Evolutionary conservation across 1,140 invertebrate species (phyloP), one percentile per base, ranked within the genome.

Genomic region (Planococcus citri): DNA sequence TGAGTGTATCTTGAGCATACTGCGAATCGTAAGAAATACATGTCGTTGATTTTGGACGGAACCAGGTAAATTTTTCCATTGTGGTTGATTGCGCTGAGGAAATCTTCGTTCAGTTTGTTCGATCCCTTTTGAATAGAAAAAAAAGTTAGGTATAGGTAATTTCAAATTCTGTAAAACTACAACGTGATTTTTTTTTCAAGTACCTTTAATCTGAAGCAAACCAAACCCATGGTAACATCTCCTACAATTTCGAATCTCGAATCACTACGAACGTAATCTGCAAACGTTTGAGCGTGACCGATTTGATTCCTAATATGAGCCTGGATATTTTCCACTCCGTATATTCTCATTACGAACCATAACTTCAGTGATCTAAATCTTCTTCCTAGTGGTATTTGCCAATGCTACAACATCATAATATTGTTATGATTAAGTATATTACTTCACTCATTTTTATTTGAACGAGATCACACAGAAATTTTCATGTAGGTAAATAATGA

Each of bases 311-410:
- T 80, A 68, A 98, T 96, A 75, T 88, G 85, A n/a, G 86, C 85
- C 77, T 95, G 92, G 0, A 98, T 80, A 75, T 93, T 92, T 73
- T 92, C 86, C 0, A 90, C 82, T 0, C 96, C 96, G 74, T 95
- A 95, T 0, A 94, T 80, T 68, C 96, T 83, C 70, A 98, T 77
- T 0, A 98, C 95, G 76, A 99, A 98, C 97, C 96, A 99, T 3
- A 98, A 78, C 78, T 99, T 99, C 12, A 98, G 79, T 0, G 96
- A 87, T 70, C 96, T 84, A 78, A 99, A 99, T 74, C 96, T 83
- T 71, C 97, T 82, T 0, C 96, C 96, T 1, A 99, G 80, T 4
- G 95, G 95, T 73, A 99, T 97, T 82, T 98, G 95, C 93, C 95
- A 97, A 76, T 98, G 95, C 81, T 91, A 73, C 2, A 75, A 76